These are phyloP conservation scores for Drosophila vallismaia DNA, from an alignment of 2,888 invertebrate species.

Conservation along the genomic window DNA sequence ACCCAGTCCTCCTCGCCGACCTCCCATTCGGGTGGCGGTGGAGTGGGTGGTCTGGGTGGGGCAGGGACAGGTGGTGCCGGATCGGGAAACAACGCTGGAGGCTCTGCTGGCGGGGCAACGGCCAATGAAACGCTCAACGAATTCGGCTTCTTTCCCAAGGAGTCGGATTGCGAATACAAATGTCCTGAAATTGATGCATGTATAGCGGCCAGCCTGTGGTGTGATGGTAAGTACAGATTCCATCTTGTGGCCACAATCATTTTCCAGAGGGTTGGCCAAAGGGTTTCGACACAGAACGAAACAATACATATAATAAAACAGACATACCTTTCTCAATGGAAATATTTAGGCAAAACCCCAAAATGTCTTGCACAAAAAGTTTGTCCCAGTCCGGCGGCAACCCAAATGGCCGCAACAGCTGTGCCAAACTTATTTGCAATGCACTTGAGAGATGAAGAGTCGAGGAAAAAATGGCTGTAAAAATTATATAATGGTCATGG, in stretches of 20 bases:
- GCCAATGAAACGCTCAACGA: constrained; percentile 83
- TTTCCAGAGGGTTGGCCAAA: constrained; percentile 12
- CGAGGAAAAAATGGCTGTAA: constrained; percentile 3
- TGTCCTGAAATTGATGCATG: constrained; percentile 92
- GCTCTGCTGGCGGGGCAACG: constrained; percentile 53
- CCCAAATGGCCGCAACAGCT: constrained; percentile 62
- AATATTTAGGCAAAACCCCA: constrained; percentile 33
- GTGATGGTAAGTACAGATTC: constrained; percentile 86
- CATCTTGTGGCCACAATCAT: constrained; percentile 5
- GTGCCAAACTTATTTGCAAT: constrained; percentile 55
- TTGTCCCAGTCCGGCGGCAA: constrained; percentile 34
- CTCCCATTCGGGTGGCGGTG: constrained; percentile 16
- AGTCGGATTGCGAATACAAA: constrained; percentile 86
- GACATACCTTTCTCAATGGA: neutral
- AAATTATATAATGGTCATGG: neutral
- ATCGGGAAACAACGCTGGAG: constrained; percentile 29
- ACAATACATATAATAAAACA: too few relatives aligned
- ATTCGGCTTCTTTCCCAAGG: constrained; percentile 84
- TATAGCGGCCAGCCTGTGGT: constrained; percentile 90
- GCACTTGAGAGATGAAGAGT: constrained; percentile 40
- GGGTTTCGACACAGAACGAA: neutral
- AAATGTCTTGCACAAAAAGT: constrained; percentile 69
- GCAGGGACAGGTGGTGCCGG: constrained; percentile 51
- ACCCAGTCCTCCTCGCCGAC: constrained; percentile 23
- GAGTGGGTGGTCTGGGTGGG: constrained; percentile 39